A percentile compares a stretch with the other conserved stretches of the same genome.
Conservation (phyloP, 2,797 vertebrate genomes). For the Poecilia wingei region DNA sequence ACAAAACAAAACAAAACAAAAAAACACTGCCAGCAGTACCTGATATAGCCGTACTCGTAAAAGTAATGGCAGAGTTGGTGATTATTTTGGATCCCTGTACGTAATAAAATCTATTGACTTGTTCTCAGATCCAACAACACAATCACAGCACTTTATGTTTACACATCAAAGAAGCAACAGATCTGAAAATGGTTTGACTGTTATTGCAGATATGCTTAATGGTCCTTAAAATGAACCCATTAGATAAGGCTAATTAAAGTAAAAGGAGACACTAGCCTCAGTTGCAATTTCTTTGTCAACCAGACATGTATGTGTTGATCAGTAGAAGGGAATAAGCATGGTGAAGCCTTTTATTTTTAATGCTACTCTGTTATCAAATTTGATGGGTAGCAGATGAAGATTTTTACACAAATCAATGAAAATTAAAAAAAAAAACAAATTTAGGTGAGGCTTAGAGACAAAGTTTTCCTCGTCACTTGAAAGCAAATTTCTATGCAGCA, state of each 20-base stretch:
- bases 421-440: slow-evolving; percentile 24
- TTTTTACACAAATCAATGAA: slow-evolving; percentile 56
- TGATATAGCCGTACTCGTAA: neutral
- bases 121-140: neutral
- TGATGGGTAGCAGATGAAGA: slow-evolving; percentile 26
- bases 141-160: neutral
- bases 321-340: neutral
- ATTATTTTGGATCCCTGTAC: neutral
- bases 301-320: neutral
- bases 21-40: neutral
- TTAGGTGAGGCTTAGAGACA: slow-evolving; percentile 18
- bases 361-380: slow-evolving; percentile 5
- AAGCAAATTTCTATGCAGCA: slow-evolving; percentile 43
- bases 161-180: neutral
- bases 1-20: neutral
- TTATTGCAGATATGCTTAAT: neutral
- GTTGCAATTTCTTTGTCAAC: neutral
- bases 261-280: neutral
- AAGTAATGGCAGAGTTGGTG: neutral
- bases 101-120: neutral
- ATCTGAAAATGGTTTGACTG: slow-evolving; percentile 6
- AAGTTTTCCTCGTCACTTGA: slow-evolving; percentile 31
- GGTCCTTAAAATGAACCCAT: slow-evolving; percentile 6
- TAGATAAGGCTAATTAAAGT: neutral
- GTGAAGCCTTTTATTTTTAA: neutral